A percentile compares a stretch with the other conserved stretches of the same genome.
phyloP scores from a whole-genome alignment of 2,888 invertebrate genomes.

The Nomada fabriciana region DNA sequence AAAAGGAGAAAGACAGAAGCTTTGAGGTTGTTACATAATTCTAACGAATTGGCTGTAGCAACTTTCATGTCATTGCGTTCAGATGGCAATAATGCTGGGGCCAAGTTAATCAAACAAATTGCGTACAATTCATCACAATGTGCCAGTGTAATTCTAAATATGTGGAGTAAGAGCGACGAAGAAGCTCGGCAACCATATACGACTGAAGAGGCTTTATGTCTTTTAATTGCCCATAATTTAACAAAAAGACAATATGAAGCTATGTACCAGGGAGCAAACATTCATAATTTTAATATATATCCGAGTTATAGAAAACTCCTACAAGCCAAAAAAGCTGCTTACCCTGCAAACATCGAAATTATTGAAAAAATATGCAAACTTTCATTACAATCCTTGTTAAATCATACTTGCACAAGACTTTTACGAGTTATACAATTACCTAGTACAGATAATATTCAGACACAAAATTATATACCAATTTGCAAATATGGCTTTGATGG shows the following conservation, averaged over 20 bases:
- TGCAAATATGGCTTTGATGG: background rate
- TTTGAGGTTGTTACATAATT: background rate
- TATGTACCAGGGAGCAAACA: too few relatives aligned
- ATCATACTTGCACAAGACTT: constrained; percentile 3
- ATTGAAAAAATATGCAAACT: background rate
- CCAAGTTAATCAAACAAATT: too few relatives aligned
- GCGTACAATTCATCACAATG: too few relatives aligned
- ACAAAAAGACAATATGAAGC: too few relatives aligned
- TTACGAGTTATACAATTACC: background rate
- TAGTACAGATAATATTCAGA: background rate
- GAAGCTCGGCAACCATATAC: too few relatives aligned
- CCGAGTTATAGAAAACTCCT: background rate
- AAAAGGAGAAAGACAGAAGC: constrained; percentile 1
- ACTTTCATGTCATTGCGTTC: background rate
- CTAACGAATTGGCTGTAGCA: background rate
- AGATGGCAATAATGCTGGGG: background rate
- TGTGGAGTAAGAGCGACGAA: too few relatives aligned
- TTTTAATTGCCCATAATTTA: too few relatives aligned
- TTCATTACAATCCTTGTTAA: background rate
- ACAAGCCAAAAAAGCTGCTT: background rate
- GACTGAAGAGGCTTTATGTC: too few relatives aligned
- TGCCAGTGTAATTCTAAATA: too few relatives aligned
- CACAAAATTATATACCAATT: background rate
- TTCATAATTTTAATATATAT: too few relatives aligned
- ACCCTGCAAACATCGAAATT: background rate